A percentile compares a stretch with the other conserved stretches of the same genome.
phyloP scores from a whole-genome alignment of 1,140 invertebrate species.

The Bombus consobrinus region DNA sequence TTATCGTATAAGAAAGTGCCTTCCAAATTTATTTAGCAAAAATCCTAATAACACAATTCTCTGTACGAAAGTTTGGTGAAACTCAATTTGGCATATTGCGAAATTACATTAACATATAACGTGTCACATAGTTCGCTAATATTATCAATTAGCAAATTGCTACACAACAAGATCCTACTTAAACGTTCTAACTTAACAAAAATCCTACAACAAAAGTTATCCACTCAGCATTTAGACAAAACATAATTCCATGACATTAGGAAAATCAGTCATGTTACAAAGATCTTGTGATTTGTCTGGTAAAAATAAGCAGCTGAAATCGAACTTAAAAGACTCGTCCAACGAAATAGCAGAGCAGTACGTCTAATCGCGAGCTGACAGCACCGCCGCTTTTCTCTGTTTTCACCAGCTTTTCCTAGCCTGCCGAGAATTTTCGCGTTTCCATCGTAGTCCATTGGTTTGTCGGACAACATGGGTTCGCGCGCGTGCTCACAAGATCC shows the following conservation, averaged over 20 bases:
- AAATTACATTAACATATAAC: too few relatives aligned
- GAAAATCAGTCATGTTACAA: not conserved
- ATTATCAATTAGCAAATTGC: too few relatives aligned
- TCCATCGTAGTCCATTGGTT: too few relatives aligned
- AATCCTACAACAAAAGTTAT: not conserved
- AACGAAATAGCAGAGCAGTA: not conserved
- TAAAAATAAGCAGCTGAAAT: not conserved
- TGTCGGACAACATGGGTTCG: not conserved
- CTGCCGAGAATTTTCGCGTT: constrained; percentile 57
- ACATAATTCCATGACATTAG: too few relatives aligned
- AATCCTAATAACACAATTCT: too few relatives aligned
- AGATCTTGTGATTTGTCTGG: not conserved
- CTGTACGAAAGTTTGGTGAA: too few relatives aligned
- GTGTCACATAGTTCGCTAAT: too few relatives aligned
- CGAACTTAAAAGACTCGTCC: not conserved
- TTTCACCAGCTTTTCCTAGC: constrained; percentile 49
- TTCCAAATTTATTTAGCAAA: too few relatives aligned
- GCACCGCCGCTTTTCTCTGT: not conserved
- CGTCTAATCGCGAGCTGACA: not conserved
- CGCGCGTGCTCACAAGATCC: constrained; percentile 27
- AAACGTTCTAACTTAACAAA: not conserved
- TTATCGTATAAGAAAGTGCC: too few relatives aligned
- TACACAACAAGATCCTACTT: not conserved
- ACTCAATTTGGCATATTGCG: too few relatives aligned
- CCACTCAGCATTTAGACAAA: not conserved